phyloP scores from a whole-genome alignment of 2,888 invertebrate species.

The Entomobrya multifasciata region DNA sequence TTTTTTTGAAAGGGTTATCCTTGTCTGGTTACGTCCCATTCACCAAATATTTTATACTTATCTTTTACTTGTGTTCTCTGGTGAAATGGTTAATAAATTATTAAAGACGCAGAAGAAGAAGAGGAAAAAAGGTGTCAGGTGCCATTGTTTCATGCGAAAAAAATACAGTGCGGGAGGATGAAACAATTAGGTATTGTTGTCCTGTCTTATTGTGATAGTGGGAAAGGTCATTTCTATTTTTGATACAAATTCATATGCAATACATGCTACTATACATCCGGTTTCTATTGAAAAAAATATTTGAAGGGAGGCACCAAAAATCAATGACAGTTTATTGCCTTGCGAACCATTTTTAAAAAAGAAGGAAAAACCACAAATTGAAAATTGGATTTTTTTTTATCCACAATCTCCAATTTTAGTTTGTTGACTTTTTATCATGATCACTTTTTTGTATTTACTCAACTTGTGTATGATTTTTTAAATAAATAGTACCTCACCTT shows the following conservation, averaged over 20 bases:
- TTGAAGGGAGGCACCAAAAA: not conserved
- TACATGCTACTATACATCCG: not conserved
- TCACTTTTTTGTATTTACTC: too few relatives aligned
- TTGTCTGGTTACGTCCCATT: too few relatives aligned
- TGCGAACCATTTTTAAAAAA: too few relatives aligned
- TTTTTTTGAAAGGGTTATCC: not conserved
- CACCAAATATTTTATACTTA: not conserved
- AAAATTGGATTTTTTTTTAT: not conserved
- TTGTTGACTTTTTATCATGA: not conserved
- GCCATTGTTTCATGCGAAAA: not conserved
- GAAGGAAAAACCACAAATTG: constrained; percentile 29
- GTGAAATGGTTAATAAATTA: too few relatives aligned
- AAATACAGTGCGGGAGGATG: too few relatives aligned
- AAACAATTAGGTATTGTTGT: not conserved
- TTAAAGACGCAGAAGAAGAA: too few relatives aligned
- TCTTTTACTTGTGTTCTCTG: not conserved
- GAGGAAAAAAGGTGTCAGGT: too few relatives aligned
- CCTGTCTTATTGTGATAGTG: not conserved
- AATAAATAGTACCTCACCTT: not conserved
- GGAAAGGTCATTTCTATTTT: too few relatives aligned
- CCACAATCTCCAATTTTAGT: too few relatives aligned
- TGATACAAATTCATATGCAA: too few relatives aligned
- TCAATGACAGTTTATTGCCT: not conserved
- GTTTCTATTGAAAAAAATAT: constrained; percentile 9
- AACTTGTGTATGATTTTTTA: too few relatives aligned